Evolutionary conservation across 2,797 vertebrate genomes (phyloP).

Genomic region (Kryptopterus vitreolus): DNA sequence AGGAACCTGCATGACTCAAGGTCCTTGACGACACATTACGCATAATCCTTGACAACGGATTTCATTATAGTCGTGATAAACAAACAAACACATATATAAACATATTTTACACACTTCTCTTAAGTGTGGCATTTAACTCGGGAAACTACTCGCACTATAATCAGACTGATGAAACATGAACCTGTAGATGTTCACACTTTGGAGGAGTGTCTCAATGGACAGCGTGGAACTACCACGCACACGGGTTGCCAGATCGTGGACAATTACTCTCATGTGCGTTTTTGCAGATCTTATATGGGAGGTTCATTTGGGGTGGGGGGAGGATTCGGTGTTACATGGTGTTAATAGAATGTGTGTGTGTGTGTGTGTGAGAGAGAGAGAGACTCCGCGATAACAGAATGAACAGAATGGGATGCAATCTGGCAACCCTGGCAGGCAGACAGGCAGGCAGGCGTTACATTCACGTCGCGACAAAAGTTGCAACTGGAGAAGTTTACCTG

Average conservation of each 20-base stretch:
- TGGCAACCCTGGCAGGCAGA: background rate
- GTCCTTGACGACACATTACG: background rate
- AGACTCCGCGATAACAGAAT: too few species aligned
- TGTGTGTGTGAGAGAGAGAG: too few species aligned
- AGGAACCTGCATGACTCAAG: background rate
- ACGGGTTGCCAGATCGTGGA: slow-evolving; percentile 5
- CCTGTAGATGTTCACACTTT: background rate
- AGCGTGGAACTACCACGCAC: background rate
- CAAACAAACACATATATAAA: too few species aligned
- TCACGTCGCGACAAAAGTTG: background rate
- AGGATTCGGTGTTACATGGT: too few species aligned
- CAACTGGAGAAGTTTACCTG: slow-evolving; percentile 19
- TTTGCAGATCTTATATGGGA: background rate
- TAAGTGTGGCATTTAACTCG: too few species aligned
- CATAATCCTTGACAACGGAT: background rate
- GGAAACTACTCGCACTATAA: background rate
- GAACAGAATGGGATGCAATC: background rate
- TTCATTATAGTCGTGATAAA: too few species aligned
- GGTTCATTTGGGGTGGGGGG: too few species aligned
- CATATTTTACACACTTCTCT: too few species aligned
- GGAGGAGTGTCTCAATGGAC: background rate
- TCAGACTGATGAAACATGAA: slow-evolving; percentile 10
- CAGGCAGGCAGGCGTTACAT: too few species aligned
- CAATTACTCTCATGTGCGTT: fast-evolving
- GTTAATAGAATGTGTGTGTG: too few species aligned